Percentiles rank a stretch among this genome's conserved stretches.
These are phyloP conservation scores for Drosophila bocqueti DNA, from an alignment of 1,140 invertebrate genomes.

Conservation along the genomic window DNA sequence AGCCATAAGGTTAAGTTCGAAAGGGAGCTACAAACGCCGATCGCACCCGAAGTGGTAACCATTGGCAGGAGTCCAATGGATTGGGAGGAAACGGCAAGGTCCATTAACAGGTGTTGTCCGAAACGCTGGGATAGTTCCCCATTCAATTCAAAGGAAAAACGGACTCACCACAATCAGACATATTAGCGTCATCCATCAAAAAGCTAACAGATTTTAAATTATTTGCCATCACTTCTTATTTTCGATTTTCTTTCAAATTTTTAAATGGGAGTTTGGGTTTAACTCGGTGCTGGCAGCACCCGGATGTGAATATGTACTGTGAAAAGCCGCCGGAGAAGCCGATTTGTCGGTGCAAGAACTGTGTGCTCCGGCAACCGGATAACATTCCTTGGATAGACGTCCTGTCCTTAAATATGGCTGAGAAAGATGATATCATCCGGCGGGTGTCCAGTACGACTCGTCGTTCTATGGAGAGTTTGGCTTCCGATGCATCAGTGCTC, in stretches of 20 bases:
- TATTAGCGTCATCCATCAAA: conserved; percentile 16
- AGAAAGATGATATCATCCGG: background rate
- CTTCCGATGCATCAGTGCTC: background rate
- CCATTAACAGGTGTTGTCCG: background rate
- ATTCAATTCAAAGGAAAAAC: background rate
- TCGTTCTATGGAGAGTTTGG: conserved; percentile 13
- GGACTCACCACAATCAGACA: background rate
- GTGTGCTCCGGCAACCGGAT: conserved; percentile 1
- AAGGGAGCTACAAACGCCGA: background rate
- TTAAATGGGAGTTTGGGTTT: conserved; percentile 12
- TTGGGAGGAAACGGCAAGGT: conserved; percentile 1
- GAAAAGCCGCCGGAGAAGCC: background rate
- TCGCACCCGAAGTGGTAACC: background rate
- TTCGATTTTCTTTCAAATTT: conserved; percentile 3
- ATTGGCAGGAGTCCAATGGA: conserved; percentile 3
- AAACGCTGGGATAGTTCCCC: background rate
- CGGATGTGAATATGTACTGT: conserved; percentile 12
- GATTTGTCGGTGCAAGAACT: conserved; percentile 22
- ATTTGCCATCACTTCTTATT: background rate
- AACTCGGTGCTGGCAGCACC: background rate
- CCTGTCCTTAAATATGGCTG: background rate
- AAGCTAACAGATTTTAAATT: conserved; percentile 13
- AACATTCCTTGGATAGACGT: background rate
- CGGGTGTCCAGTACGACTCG: background rate
- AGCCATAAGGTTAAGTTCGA: conserved; percentile 24